Base-by-base conservation (phyloP, 2,888 invertebrate species). In the Amphimallon solstitiale region DNA sequence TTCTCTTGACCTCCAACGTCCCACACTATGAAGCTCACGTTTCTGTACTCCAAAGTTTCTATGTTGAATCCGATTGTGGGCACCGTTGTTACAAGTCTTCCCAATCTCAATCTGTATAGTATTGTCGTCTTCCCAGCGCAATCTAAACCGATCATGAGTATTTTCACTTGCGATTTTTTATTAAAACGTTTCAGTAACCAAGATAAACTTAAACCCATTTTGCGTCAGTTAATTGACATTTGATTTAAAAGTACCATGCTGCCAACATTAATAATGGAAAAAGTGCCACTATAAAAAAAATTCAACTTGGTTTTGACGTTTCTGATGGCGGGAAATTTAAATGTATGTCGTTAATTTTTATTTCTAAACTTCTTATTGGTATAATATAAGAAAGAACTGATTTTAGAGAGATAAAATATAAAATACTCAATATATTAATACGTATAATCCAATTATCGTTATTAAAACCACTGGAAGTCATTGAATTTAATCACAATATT, bases 51-150 rank as follows among this genome's bases (percentile, higher is more conserved):
- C 2, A 98, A 97, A 1, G 97, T 97, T 82, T 98, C 97, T 40
- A 98, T 97, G 81, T 98, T 98, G 82, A 98, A 98, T 9, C 97
- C 97, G 72, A 97, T 97, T 0, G 97, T 97, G 45, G 97, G 97
- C 82, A 97, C 97, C 48, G 97, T 97, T 19, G 97, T 96, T 7
- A 97, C 96, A 72, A 97, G 94, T 85, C 97, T 97, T 65, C 95
- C 95, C 67, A 98, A 86, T 83, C 97, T 97, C 76, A 98, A 84
- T 84, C 97, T 97, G 83, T 98, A 97, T 73, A 97, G 86, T 82
- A 94, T 94, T 37, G 97, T 97, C 0, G 97, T 98, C 87, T 97
- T 97, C 68, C 97, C 97, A 74, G 97, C 97, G 73, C 96, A 96
- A 84, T 98, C 97, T 56, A 97, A 86, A 17, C 97, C 97, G 73